Base-by-base conservation (phyloP, 2,113 vertebrate species). In the Tragulus kanchil region DNA sequence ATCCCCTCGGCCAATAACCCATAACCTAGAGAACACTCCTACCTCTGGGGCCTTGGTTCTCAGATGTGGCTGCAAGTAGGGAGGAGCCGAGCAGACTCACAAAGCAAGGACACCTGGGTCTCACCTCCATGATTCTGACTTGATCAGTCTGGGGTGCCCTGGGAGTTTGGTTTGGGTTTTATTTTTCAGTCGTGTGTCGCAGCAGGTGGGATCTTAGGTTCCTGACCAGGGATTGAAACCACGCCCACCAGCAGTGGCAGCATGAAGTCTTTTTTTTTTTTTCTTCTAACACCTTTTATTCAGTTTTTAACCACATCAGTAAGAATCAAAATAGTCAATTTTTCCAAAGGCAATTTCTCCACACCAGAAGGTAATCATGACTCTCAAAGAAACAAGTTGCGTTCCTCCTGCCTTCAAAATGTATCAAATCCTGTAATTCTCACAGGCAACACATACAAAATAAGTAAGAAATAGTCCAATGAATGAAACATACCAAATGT, bases 221-320 rank as follows among this genome's bases (percentile, higher is more conserved):
- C 23, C 21, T 5, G 0, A 25, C 36, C 69, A 73, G 36, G 36
- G 23, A 73, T 36, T 13, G 36, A 45, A 45, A 73, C 45, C 19
- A 45, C 5, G 1, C 21, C 69, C n/a, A 8, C 36, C 1, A 11
- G 36, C 69, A 45, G 23, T 73, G 69, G 36, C 36, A 36, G 36
- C 36, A 36, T 36, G 36, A 2, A 36, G 36, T 36, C 36, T 36
- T 36, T 36, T 36, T 36, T 36, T 36, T 36, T 36, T 36, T 36
- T 36, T 97, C 97, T 98, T 98, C 16, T 8, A 96, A 98, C 96
- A 98, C 96, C 95, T 98, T 98, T 99, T 98, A 98, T 98, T 99
- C 98, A 97, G 96, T 97, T 98, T 98, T 98, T 97, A 93, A 98
- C 98, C 97, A 48, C 95, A 98, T 77, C 64, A 36, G 95, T 98